phyloP scores from a whole-genome alignment of 2,113 vertebrate species.

The Acrocephalus arundinaceus region DNA sequence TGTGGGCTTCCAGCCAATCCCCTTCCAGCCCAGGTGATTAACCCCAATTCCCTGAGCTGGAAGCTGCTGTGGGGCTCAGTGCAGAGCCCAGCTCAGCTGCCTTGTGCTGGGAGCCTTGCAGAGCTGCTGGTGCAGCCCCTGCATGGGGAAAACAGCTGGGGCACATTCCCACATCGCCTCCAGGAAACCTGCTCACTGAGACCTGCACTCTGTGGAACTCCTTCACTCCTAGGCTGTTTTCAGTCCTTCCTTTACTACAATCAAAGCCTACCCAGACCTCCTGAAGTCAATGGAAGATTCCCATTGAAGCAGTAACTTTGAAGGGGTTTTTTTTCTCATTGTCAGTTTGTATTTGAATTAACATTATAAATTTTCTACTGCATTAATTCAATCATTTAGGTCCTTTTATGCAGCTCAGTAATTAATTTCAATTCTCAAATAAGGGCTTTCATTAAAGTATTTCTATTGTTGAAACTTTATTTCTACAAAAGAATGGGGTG shows the following conservation, averaged over 20 bases:
- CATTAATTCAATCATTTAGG: neutral
- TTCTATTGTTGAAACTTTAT: neutral
- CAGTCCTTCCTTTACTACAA: neutral
- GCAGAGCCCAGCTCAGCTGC: neutral
- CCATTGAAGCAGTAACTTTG: neutral
- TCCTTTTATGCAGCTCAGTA: neutral
- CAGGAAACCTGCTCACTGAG: neutral
- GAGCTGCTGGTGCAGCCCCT: neutral
- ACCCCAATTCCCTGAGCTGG: neutral
- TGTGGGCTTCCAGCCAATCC: neutral
- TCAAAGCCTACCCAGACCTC: neutral
- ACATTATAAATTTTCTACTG: neutral
- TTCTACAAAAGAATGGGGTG: neutral
- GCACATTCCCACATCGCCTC: neutral
- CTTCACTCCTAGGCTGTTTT: neutral
- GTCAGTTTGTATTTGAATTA: slow-evolving; percentile 11
- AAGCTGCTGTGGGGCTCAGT: neutral
- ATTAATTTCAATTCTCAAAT: slow-evolving; percentile 21
- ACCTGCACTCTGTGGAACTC: neutral
- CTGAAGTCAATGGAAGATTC: neutral
- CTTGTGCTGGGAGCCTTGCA: neutral
- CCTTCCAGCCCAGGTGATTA: neutral
- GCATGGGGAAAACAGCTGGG: neutral
- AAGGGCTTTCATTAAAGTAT: neutral
- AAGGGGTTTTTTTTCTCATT: neutral